A percentile compares a stretch with the other conserved stretches of the same genome.
These are phyloP conservation scores for Mirounga angustirostris DNA, from an alignment of 2,113 vertebrate species.

Conservation along the genomic window DNA sequence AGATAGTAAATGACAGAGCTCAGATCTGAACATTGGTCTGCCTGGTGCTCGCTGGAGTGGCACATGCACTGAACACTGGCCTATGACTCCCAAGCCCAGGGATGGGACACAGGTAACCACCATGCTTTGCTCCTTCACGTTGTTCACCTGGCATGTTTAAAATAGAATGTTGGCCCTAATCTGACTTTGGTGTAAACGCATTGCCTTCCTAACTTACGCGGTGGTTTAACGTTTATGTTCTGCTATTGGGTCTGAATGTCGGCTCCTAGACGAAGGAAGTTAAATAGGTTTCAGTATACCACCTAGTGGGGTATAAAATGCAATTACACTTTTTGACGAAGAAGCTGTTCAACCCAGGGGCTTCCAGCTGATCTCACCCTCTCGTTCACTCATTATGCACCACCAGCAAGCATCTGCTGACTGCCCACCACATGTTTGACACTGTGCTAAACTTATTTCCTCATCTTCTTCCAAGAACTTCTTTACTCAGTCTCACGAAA, in stretches of 20 bases:
- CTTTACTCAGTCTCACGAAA: background rate
- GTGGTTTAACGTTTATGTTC: fast-evolving
- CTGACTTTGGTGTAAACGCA: background rate
- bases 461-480: background rate
- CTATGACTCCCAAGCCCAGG: background rate
- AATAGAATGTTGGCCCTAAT: no score
- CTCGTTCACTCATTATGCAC: background rate
- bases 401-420: background rate
- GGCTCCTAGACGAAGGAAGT: background rate
- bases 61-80: no score
- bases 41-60: background rate
- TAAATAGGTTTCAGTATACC: background rate
- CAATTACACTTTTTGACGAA: background rate
- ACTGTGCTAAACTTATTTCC: fast-evolving
- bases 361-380: background rate
- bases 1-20: background rate
- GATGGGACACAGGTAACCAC: background rate
- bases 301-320: fast-evolving
- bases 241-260: background rate
- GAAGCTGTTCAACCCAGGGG: background rate
- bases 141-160: background rate
- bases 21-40: background rate
- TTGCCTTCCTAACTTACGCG: fast-evolving
- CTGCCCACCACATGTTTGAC: fast-evolving
- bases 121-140: fast-evolving